phyloP scores from a whole-genome alignment of 2,797 vertebrate genomes.

The Sebastes hubbsi region DNA sequence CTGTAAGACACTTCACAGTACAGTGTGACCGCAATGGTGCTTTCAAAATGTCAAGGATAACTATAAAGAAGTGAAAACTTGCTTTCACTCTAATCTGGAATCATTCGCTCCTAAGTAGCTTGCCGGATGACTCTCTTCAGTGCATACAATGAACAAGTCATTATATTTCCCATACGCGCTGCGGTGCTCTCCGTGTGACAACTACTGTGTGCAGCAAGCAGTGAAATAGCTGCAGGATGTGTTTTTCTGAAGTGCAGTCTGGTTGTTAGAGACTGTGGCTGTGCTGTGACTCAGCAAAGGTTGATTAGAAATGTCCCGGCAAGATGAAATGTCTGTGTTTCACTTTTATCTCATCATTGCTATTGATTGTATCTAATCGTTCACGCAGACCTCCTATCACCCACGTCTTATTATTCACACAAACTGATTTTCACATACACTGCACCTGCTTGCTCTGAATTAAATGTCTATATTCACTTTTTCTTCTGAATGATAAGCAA shows the following conservation, averaged over 20 bases:
- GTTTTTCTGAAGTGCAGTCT: background rate
- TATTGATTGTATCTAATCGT: background rate
- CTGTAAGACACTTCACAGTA: background rate
- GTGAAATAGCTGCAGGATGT: conserved; percentile 5
- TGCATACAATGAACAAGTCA: background rate
- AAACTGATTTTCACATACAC: background rate
- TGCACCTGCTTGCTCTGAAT: background rate
- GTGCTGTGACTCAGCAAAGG: conserved; percentile 22
- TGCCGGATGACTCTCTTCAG: background rate
- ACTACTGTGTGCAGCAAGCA: background rate
- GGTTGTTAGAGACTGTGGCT: background rate
- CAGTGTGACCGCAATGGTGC: background rate
- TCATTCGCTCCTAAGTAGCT: background rate
- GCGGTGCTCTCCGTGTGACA: background rate
- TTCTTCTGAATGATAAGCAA: background rate
- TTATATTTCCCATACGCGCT: background rate
- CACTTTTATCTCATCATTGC: background rate
- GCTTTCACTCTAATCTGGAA: background rate
- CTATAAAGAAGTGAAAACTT: background rate
- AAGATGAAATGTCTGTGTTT: conserved; percentile 18
- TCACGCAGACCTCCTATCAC: background rate
- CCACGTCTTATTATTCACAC: background rate
- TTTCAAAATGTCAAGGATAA: background rate
- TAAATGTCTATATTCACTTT: background rate
- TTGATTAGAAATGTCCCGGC: conserved; percentile 30